A percentile compares a stretch with the other conserved stretches of the same genome.
Evolutionary conservation across 2,888 invertebrate species (phyloP).

Genomic region (Eupithecia centaureata): DNA sequence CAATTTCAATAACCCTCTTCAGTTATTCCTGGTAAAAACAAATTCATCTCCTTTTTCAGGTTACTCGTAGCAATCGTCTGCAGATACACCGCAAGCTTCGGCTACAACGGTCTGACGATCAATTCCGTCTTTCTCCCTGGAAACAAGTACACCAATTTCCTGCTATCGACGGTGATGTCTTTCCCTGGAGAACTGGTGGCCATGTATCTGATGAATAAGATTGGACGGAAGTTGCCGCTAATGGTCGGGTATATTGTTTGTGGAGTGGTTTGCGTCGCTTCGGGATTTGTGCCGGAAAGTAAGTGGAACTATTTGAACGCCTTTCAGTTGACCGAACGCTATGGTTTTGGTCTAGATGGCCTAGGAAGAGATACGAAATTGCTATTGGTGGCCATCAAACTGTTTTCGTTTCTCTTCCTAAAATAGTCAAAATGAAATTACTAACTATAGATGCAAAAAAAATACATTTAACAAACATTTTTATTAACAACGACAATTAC

Average conservation of each 20-base stretch:
- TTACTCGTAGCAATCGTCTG: conserved; percentile 55
- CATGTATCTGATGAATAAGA: conserved; percentile 67
- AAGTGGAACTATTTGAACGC: conserved; percentile 42
- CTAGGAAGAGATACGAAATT: no score
- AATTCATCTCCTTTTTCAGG: conserved; percentile 2
- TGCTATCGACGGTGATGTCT: conserved; percentile 68
- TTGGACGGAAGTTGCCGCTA: conserved; percentile 67
- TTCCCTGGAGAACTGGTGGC: conserved; percentile 71
- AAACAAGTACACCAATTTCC: conserved; percentile 69
- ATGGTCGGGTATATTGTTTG: conserved; percentile 60
- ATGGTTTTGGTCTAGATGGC: no score
- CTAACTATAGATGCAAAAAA: no score
- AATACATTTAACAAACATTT: no score
- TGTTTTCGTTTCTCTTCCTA: no score
- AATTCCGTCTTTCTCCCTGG: conserved; percentile 73
- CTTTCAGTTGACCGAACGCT: no score
- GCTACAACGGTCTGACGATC: conserved; percentile 71
- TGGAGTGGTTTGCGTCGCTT: conserved; percentile 59
- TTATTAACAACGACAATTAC: no score
- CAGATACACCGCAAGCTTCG: conserved; percentile 66
- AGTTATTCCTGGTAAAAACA: no score
- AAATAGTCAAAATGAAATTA: no score
- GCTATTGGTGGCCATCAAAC: no score
- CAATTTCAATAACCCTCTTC: no score
- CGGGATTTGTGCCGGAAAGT: conserved; percentile 63